A percentile compares a stretch with the other conserved stretches of the same genome.
These are phyloP conservation scores for Albula goreensis DNA, from an alignment of 2,113 vertebrate species.

Conservation along the genomic window DNA sequence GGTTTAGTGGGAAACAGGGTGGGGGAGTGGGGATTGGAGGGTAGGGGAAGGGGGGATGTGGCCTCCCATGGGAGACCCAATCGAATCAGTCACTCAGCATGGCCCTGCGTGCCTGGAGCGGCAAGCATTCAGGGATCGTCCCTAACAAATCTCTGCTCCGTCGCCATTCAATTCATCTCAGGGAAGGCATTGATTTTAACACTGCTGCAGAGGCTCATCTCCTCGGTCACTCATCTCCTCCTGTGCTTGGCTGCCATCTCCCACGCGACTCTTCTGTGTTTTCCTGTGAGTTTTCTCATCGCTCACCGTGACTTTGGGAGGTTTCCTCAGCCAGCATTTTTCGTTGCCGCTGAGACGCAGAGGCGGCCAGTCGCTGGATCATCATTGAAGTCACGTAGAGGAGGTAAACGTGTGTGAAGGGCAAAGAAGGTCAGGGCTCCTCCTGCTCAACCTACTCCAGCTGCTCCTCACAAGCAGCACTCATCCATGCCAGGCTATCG, in stretches of 20 bases:
- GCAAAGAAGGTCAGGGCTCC: no score
- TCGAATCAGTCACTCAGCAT: slow-evolving; percentile 20
- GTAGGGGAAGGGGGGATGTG: no score
- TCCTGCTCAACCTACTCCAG: neutral
- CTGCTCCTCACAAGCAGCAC: neutral
- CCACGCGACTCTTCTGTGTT: neutral
- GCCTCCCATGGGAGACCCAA: neutral
- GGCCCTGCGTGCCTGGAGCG: neutral
- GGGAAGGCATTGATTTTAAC: slow-evolving; percentile 32
- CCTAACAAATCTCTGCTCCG: slow-evolving; percentile 15
- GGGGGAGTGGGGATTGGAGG: neutral
- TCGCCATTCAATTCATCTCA: slow-evolving; percentile 38
- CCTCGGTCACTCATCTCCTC: neutral
- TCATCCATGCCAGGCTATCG: no score
- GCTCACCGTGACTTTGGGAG: neutral
- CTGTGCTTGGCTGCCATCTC: neutral
- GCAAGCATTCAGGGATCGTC: neutral
- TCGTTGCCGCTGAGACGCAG: neutral
- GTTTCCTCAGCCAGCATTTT: neutral
- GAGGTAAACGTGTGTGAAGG: neutral
- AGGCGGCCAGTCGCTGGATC: neutral
- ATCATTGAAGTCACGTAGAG: neutral
- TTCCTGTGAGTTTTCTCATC: no score
- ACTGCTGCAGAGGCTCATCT: neutral
- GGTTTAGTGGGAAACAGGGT: neutral